A percentile compares a stretch with the other conserved stretches of the same genome.
These are phyloP conservation scores for Mobula hypostoma DNA, from an alignment of 2,113 vertebrate genomes.

Conservation along the genomic window DNA sequence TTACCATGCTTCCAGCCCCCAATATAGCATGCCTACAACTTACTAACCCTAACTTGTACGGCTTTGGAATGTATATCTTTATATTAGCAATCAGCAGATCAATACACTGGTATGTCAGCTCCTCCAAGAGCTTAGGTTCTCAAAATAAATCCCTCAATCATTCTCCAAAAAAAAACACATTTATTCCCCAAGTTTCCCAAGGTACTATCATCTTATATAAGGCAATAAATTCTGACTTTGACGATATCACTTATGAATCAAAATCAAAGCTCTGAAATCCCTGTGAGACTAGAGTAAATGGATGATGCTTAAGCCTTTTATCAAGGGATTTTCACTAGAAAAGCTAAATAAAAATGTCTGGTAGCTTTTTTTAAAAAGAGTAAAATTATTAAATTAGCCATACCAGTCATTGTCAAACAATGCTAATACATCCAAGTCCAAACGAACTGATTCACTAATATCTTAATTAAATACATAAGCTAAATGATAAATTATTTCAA, in stretches of 20 bases:
- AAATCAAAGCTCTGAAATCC: too few relatives aligned
- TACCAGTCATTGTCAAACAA: not conserved
- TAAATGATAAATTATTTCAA: not conserved
- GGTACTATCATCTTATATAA: not conserved
- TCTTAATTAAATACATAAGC: not conserved
- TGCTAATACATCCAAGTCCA: not conserved
- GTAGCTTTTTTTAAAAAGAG: not conserved
- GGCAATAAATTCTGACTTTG: too few relatives aligned
- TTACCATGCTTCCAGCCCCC: too few relatives aligned
- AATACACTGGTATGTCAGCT: not conserved
- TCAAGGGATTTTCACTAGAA: not conserved
- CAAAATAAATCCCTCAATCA: not conserved
- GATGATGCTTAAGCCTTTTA: not conserved
- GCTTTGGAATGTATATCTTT: not conserved
- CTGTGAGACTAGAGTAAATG: not conserved
- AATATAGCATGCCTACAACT: too few relatives aligned
- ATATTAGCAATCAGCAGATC: not conserved
- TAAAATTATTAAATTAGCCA: not conserved
- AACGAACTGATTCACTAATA: not conserved
- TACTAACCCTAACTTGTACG: too few relatives aligned
- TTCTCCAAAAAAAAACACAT: not conserved
- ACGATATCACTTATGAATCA: too few relatives aligned
- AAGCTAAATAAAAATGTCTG: not conserved
- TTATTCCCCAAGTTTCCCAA: not conserved
- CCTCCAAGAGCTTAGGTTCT: not conserved